Percentiles rank a stretch among this genome's conserved stretches.
Conservation (phyloP, 2,113 vertebrate genomes). For the Mirza zaza region DNA sequence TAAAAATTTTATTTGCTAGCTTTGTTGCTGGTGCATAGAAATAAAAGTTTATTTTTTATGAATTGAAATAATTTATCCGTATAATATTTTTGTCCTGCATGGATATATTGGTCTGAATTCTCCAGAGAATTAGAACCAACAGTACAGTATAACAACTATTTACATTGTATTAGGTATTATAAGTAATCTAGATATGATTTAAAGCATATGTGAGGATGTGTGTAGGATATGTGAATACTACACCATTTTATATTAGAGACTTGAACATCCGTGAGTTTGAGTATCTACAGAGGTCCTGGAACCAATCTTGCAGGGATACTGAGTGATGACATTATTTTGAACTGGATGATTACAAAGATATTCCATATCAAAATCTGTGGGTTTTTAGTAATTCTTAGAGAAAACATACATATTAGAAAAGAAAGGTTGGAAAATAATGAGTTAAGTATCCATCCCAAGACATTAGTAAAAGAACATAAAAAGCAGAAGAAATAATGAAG, state of each 20-base stretch:
- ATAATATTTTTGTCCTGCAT: neutral
- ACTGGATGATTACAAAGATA: slow-evolving; percentile 9
- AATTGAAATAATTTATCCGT: neutral
- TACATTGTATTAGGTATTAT: neutral
- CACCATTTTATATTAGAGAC: neutral
- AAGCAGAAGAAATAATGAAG: too few species aligned
- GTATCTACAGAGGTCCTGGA: neutral
- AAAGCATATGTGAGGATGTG: neutral
- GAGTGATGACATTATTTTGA: neutral
- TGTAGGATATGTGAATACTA: neutral
- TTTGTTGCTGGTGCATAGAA: neutral
- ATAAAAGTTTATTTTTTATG: neutral
- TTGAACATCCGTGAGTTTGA: neutral
- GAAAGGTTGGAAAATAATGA: neutral
- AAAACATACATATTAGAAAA: neutral
- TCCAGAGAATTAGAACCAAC: neutral
- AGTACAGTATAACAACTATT: neutral
- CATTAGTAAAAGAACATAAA: neutral
- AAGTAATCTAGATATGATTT: neutral
- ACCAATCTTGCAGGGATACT: neutral
- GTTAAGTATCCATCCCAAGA: neutral
- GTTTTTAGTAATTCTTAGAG: neutral
- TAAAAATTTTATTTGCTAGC: neutral
- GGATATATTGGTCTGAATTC: neutral
- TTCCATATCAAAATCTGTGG: neutral